Evolutionary conservation across 2,888 invertebrate genomes (phyloP), one percentile per base, ranked within the genome.

Genomic region (Gymnoscelis rufifasciata): DNA sequence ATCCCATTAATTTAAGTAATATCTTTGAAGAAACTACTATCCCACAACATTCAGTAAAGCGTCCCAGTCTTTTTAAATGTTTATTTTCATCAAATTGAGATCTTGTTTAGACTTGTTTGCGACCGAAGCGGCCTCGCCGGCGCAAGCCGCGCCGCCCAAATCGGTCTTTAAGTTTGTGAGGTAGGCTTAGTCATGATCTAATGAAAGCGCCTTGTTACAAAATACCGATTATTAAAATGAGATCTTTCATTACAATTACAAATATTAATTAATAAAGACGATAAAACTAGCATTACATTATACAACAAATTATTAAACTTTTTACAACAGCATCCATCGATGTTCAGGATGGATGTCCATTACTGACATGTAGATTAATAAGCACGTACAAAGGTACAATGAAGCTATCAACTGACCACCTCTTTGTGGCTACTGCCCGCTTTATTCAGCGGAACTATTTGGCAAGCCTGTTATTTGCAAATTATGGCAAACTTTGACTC

Each of bases 221-320:
- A 88, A 87, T 88, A 88, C 88, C 88, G 88, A 88, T 87, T 88
- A 88, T 86, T 88, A 84, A 87, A 87, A 88, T 88, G 88, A 88
- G 88, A 88, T 88, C 88, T 87, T 88, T 87, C 86, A 88, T 88
- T 88, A 87, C 78, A 88, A 83, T 84, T 88, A 87, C 82, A 79
- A 84, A 86, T 84, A 83, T 83, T 83, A 78, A 83, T 80, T 49
- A 84, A 58, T 81, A 84, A 78, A 86, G 80, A 82, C 78, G 78
- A 80, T 87, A 83, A 80, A 86, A 81, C 84, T 87, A 87, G 75
- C 79, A 78, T 84, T 87, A 87, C 82, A 83, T 81, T 80, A 83
- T 78, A 88, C 83, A 87, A 87, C 84, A 82, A 83, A 83, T 83
- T 82, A 83, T 81, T 83, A 81, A 81, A 73, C 74, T 79, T 77